Base-by-base conservation (phyloP, 2,888 invertebrate species). In the Drosophila acutilabella region DNA sequence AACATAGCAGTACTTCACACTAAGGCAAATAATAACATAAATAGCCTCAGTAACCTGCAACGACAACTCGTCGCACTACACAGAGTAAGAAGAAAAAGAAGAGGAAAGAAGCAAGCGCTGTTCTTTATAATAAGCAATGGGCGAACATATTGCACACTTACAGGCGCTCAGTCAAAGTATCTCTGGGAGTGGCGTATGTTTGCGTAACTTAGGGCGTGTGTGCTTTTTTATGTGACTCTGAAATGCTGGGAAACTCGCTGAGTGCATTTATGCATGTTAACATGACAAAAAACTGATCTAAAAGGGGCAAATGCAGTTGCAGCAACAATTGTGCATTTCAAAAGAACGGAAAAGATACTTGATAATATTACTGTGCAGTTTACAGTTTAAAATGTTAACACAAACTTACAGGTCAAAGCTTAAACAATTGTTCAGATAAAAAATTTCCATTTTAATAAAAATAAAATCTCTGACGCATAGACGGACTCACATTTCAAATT, bases 251-350 rank as follows among this genome's bases (percentile, higher is more conserved):
- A 50, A 13, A n/a, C 36, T 11, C 33, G 60, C 45, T 58, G n/a
- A 40, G n/a, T 83, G 73, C 87, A 78, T 88, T 90, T 89, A 87
- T 89, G 90, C 89, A 87, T 87, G 90, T 90, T 86, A 86, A 89
- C 85, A 86, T 88, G 74, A 48, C 72, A 44, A 14, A 58, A 50
- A 48, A 48, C 26, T 26, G 45, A 33, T 54, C 61, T 58, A 4
- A 14, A 26, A 40, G 51, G 41, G 58, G 41, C 48, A 44, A 33
- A 52, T 80, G 87, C 83, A 82, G 74, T 71, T 64, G 85, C 66
- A 74, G 82, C 89, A 85, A 88, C 89, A 89, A 82, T 89, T 87
- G 85, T 87, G 84, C 85, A 87, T 72, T 73, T 60, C 66, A 64
- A 77, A 68, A 26, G 41, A 30, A 52, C n/a, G 38, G 56, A 10